Base-by-base conservation (phyloP, 2,113 vertebrate species). In the Gyps fulvus region DNA sequence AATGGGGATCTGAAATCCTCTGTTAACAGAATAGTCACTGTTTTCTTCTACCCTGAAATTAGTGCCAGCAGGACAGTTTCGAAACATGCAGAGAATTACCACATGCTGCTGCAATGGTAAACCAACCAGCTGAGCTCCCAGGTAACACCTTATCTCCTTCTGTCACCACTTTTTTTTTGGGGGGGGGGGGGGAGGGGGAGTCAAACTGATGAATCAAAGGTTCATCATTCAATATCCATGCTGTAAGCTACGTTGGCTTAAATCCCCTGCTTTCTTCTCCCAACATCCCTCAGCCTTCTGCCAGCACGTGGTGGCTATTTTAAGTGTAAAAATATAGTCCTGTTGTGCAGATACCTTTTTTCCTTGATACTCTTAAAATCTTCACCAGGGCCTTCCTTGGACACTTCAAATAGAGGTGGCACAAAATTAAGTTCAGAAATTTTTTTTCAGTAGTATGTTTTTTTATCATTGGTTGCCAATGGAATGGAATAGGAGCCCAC, bases 91-190 rank as follows among this genome's bases (percentile, higher is more conserved):
- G 77, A 55, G 42, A 45, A 34, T 42, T 43, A n/a, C 72, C 34
- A 12, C 7, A 4, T 6, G 86, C 11, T 25, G 72, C 82, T n/a
- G 65, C 72, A 11, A 4, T 7, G 49, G 32, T 14, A 14, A 14
- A 76, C 54, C 23, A 6, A 5, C 58, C 83, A 36, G 34, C 89
- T 20, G 50, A 65, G 70, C 79, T 79, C 66, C 23, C 5, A 1
- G 72, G 55, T 36, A 38, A 1, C 22, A 10, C 57, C 82, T 67
- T 4, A 2, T 32, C 91, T 67, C 29, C 31, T 45, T 49, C 5
- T 2, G 19, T 62, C 1, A 0, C 72, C 0, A 0, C 67, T 69
- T 19, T 25, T 34, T 6, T 8, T 69, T 25, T 25, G 34, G 25
- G 8, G 15, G 14, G 19, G 7, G 18, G 26, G 11, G 31, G 43